Base-by-base conservation (phyloP, 2,113 vertebrate species). In the Panurus biarmicus region DNA sequence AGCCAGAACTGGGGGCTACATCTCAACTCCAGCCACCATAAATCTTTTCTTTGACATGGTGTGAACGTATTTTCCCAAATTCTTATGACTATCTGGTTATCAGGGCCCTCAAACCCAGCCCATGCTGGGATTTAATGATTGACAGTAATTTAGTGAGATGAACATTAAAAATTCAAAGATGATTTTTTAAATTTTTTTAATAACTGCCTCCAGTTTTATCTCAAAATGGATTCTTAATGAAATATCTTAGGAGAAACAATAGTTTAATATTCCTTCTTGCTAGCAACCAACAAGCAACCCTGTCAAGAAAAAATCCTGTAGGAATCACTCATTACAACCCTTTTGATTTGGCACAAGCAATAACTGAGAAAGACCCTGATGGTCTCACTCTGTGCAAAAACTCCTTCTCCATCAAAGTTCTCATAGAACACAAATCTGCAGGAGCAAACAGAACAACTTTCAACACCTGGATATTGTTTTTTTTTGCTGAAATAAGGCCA, bases 211-310 rank as follows among this genome's bases (percentile, higher is more conserved):
- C 44, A 47, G 56, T 45, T 71, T 84, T 54, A 50, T 53, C 89
- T 80, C 75, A 65, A 58, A 92, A 81, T 40, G 25, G 64, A 28
- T 64, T 66, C 65, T 87, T 84, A 93, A 95, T 92, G 72, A 95
- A 92, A 67, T 33, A 36, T 48, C 84, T 89, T 66, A 83, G 53
- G 31, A 81, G 53, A 74, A 95, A 60, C 47, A 73, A 31, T 0
- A 62, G 25, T 53, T 90, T 66, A 64, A 71, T 75, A 75, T 70
- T 87, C 7, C 48, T 84, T 71, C 61, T 72, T 78, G 40, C 61
- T 17, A 56, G 51, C 47, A 89, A 58, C 11, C 84, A 85, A 23
- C 53, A 57, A 76, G 67, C 25, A 73, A 10, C 76, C 45, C 51
- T 65, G 61, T 18, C 25, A 78, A 84, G 56, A 24, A 76, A 78